Percentiles rank a stretch among this genome's conserved stretches.
These are phyloP conservation scores for Melanocharis versteri DNA, from an alignment of 2,113 vertebrate genomes.

Conservation along the genomic window DNA sequence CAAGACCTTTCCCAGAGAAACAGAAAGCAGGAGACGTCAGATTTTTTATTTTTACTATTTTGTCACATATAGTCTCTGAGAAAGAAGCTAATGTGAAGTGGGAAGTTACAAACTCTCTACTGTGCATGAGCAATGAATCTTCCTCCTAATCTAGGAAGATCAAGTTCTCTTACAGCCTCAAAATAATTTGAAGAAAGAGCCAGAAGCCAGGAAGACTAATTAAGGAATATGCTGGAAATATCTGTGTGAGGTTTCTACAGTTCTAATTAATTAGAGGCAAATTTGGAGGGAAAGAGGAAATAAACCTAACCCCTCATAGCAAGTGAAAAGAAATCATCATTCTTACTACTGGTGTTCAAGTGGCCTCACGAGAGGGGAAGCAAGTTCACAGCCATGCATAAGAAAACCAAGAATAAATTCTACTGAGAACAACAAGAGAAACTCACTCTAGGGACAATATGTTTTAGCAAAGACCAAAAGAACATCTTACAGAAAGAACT, in stretches of 20 bases:
- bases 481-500: not conserved
- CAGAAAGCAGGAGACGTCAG: not conserved
- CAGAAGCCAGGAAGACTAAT: not conserved
- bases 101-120: not conserved
- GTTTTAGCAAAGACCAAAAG: not conserved
- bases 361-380: not conserved
- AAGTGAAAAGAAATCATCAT: not conserved
- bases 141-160: not conserved
- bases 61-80: not conserved
- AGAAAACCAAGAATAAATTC: not conserved
- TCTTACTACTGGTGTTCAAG: not conserved
- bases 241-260: not conserved
- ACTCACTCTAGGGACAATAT: not conserved
- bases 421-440: not conserved
- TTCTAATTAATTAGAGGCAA: not conserved
- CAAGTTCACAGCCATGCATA: not conserved
- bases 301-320: not conserved
- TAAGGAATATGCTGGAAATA: not conserved
- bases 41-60: not conserved
- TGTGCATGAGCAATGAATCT: not conserved
- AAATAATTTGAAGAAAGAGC: not conserved
- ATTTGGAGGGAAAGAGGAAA: not conserved
- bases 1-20: not conserved
- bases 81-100: not conserved
- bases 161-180: not conserved